Evolutionary conservation across 2,888 invertebrate genomes (phyloP), one percentile per base, ranked within the genome.

Genomic region (Eupeodes luniger): DNA sequence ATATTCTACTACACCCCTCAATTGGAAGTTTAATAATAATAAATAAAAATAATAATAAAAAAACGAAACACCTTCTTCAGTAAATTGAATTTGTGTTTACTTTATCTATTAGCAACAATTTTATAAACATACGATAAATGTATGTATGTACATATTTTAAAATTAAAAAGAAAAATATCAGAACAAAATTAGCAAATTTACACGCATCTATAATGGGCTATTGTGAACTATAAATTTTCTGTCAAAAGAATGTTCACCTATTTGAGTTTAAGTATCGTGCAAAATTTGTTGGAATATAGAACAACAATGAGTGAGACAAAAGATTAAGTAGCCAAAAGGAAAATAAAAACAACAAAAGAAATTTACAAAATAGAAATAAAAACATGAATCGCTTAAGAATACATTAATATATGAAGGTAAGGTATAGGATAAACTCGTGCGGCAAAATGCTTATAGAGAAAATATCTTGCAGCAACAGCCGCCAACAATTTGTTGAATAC

Each of bases 401-500:
- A 87, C 76, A 83, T 83, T 66, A 86, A 79, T 74, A 79, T 74
- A 34, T 72, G 19, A 40, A 55, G 12, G 16, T 55, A 27, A 70
- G 40, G 1, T 40, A 40, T 69, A 36, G 53, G 16, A 51, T 53
- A 81, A 34, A 27, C 67, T 44, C 59, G 51, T 80, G 64, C 36
- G 67, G 51, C 36, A 57, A 67, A 72, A 72, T 49, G 72, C 47
- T 59, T 59, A 40, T 66, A 77, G 40, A 62, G n/a, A 40, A 51
- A 16, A 64, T 44, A 36, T 55, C 36, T 66, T 49, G 51, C 47
- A 27, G 49, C 66, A 74, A 61, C 72, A 67, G 72, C 81, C 78
- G 87, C 87, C 87, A 87, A 87, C 87, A 84, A 87, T 87, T 87
- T 84, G 87, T 87, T 87, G 84, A 87, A 87, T 84, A 87, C 87